These are phyloP conservation scores for Drosophila prosaltans DNA, from an alignment of 1,140 invertebrate genomes.

Conservation along the genomic window DNA sequence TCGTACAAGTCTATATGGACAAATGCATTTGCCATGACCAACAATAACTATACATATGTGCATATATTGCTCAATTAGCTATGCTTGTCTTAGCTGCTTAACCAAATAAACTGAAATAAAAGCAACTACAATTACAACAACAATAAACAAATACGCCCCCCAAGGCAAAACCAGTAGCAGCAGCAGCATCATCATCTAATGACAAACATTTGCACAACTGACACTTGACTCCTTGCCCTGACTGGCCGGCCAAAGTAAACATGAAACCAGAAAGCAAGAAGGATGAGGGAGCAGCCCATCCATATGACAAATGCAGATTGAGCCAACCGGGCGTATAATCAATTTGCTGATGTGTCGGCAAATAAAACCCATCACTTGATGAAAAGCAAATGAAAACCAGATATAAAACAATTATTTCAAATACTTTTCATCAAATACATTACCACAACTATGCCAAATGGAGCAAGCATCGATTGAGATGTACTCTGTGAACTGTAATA, in stretches of 20 bases:
- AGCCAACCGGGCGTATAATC: conserved; percentile 51
- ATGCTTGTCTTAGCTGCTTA: conserved; percentile 12
- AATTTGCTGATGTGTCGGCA: conserved; percentile 51
- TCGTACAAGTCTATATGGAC: neutral
- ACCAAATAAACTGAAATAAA: conserved; percentile 14
- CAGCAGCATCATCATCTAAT: conserved; percentile 17
- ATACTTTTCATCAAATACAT: neutral
- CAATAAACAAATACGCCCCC: conserved; percentile 3
- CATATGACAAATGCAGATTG: conserved; percentile 7
- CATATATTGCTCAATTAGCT: conserved; percentile 10
- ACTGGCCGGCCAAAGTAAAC: conserved; percentile 31
- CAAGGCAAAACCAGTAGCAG: neutral
- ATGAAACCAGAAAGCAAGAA: neutral
- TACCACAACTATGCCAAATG: neutral
- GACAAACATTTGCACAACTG: conserved; percentile 38
- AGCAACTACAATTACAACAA: conserved; percentile 11
- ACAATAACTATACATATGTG: neutral
- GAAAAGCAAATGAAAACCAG: conserved; percentile 11
- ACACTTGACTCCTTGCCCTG: conserved; percentile 33
- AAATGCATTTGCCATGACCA: conserved; percentile 8
- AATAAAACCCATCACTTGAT: conserved; percentile 30
- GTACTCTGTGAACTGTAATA: neutral
- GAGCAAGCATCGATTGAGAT: neutral
- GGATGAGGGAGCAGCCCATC: too few species aligned
- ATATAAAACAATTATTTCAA: conserved; percentile 2